Conservation (phyloP, 2,888 invertebrate genomes). For the Cephus runcator region DNA sequence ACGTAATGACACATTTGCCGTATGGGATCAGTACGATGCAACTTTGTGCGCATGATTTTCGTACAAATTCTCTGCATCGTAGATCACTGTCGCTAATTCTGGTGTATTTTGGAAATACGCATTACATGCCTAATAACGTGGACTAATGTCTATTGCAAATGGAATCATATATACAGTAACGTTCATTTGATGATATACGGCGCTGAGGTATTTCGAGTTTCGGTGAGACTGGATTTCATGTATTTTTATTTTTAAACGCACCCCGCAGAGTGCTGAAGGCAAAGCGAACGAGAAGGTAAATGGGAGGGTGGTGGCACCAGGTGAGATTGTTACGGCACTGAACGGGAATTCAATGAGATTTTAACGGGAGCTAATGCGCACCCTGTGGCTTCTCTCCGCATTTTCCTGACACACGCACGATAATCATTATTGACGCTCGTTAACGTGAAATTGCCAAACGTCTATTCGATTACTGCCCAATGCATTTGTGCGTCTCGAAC, state of each 20-base stretch:
- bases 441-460: constrained; percentile 1
- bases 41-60: background rate
- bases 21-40: background rate
- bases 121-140: background rate
- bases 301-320: background rate
- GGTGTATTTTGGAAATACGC: background rate
- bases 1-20: background rate
- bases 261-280: background rate
- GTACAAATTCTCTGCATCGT: background rate
- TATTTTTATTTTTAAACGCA: background rate
- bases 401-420: background rate
- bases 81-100: background rate
- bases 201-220: background rate
- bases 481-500: background rate
- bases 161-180: background rate
- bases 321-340: background rate
- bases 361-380: background rate
- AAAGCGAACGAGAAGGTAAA: background rate
- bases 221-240: background rate
- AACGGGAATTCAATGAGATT: background rate
- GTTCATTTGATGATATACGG: background rate
- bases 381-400: background rate
- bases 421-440: background rate
- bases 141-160: background rate
- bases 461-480: background rate